These are phyloP conservation scores for Hyphantria cunea DNA, from an alignment of 1,140 invertebrate species.

Conservation along the genomic window DNA sequence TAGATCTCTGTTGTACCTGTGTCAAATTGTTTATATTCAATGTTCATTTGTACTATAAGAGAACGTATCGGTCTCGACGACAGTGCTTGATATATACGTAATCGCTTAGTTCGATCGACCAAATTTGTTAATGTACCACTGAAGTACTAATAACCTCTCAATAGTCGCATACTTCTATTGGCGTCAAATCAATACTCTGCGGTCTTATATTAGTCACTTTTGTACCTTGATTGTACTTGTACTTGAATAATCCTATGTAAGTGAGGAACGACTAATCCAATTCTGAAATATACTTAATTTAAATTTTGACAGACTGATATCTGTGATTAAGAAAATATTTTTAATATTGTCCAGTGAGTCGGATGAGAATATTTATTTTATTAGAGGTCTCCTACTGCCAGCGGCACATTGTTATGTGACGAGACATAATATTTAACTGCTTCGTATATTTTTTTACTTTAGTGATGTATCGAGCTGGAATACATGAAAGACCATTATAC, in stretches of 20 bases:
- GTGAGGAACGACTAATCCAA: constrained; percentile 76
- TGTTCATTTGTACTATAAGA: constrained; percentile 71
- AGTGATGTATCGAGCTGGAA: constrained; percentile 52
- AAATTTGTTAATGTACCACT: constrained; percentile 53
- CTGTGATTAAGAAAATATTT: constrained; percentile 82
- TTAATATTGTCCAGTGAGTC: constrained; percentile 81
- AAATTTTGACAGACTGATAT: constrained; percentile 82
- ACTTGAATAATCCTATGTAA: constrained; percentile 74
- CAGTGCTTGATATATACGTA: constrained; percentile 65
- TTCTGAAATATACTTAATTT: constrained; percentile 82
- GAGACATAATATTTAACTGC: constrained; percentile 58
- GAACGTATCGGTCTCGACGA: constrained; percentile 59
- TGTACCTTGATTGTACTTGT: constrained; percentile 78
- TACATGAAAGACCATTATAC: constrained; percentile 41
- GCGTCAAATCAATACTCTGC: constrained; percentile 74
- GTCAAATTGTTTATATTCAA: constrained; percentile 74
- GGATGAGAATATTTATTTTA: constrained; percentile 81
- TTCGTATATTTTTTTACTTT: constrained; percentile 73
- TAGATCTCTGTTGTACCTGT: constrained; percentile 81
- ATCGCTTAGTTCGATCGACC: constrained; percentile 50
- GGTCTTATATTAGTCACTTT: constrained; percentile 79
- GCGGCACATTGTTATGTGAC: constrained; percentile 64
- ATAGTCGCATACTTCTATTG: constrained; percentile 54
- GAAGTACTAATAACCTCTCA: constrained; percentile 50
- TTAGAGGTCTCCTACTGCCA: constrained; percentile 79